Evolutionary conservation across 2,113 vertebrate genomes (phyloP).

Genomic region (Brachyhypopomus gauderio): DNA sequence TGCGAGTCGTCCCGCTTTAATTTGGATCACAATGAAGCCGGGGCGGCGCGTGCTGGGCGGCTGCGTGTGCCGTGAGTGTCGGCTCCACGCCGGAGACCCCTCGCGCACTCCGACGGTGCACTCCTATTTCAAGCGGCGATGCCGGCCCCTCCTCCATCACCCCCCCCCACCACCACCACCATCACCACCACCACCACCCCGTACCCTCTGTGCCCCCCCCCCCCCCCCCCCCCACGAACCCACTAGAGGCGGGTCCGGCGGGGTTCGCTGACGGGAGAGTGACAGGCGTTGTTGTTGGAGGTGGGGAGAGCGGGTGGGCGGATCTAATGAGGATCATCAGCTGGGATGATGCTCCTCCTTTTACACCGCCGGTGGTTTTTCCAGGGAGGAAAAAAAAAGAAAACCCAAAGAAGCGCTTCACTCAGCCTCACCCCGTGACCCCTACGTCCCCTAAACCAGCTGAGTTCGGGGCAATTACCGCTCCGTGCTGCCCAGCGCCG

Average conservation of each 20-base stretch:
- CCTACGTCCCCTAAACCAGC: conserved; percentile 62
- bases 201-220: too few relatives aligned
- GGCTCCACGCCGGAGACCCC: conserved; percentile 85
- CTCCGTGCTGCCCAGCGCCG: conserved; percentile 19
- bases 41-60: conserved; percentile 19
- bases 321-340: conserved; percentile 76
- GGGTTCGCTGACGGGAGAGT: conserved; percentile 58
- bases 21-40: conserved; percentile 79
- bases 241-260: conserved; percentile 53
- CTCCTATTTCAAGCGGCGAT: conserved; percentile 23
- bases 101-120: conserved; percentile 70
- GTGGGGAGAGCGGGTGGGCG: conserved; percentile 22
- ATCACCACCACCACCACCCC: too few relatives aligned
- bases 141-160: too few relatives aligned
- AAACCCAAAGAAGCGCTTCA: conserved; percentile 56
- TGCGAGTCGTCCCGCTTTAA: conserved; percentile 78
- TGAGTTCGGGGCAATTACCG: conserved; percentile 65
- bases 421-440: conserved; percentile 72
- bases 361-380: conserved; percentile 51
- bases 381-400: conserved; percentile 58
- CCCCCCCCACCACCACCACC: too few relatives aligned
- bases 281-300: conserved; percentile 62
- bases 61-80: conserved; percentile 73
- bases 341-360: conserved; percentile 72
- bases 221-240: not conserved